Percentiles rank a stretch among this genome's conserved stretches.
Evolutionary conservation across 2,113 vertebrate species (phyloP).

Genomic region (Edolisoma coerulescens): DNA sequence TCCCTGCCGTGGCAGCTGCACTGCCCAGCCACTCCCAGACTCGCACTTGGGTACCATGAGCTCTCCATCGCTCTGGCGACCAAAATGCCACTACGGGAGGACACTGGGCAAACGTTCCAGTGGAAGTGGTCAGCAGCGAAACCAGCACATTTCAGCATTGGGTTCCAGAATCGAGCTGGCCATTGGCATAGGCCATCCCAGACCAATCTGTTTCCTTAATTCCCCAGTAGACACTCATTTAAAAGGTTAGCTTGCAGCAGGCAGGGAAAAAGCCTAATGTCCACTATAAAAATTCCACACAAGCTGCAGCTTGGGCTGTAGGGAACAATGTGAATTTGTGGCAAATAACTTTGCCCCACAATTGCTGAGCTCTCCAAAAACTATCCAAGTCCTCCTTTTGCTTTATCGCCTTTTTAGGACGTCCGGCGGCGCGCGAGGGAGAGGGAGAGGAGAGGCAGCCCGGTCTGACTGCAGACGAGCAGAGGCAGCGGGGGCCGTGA

Average conservation of each 20-base stretch:
- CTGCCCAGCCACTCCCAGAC: background rate
- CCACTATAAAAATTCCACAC: background rate
- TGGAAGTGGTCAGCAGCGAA: background rate
- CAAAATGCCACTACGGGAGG: rapidly evolving
- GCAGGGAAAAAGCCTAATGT: background rate
- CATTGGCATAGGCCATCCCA: background rate
- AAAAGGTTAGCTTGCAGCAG: background rate
- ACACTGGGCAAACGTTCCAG: rapidly evolving
- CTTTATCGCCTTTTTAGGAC: too few species aligned
- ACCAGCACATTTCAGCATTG: rapidly evolving
- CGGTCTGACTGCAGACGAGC: rapidly evolving
- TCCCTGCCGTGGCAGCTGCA: rapidly evolving
- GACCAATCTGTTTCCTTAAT: background rate
- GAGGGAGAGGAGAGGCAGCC: background rate
- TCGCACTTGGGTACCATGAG: rapidly evolving
- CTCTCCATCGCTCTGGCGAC: rapidly evolving
- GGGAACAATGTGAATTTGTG: background rate
- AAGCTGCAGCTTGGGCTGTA: background rate
- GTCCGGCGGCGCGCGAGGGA: background rate
- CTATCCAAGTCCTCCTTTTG: rapidly evolving
- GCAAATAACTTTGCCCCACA: background rate
- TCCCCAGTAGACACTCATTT: background rate
- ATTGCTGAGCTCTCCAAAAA: background rate
- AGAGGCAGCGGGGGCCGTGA: background rate
- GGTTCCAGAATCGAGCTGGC: background rate